Evolutionary conservation across 2,888 invertebrate genomes (phyloP), one percentile per base, ranked within the genome.

Genomic region (Zhengitettix transpicula): DNA sequence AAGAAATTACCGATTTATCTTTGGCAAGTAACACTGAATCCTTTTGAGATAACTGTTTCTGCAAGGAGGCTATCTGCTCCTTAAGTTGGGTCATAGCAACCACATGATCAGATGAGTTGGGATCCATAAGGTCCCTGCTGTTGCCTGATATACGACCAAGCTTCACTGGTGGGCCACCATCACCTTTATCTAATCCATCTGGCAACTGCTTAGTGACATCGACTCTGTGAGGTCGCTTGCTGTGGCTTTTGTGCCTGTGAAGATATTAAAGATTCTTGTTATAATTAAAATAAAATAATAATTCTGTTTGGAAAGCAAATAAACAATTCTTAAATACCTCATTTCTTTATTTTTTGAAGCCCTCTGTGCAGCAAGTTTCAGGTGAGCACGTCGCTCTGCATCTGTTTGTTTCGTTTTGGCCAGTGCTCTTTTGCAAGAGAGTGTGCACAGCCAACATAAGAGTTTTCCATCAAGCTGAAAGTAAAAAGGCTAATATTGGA

Each of bases 71-170:
- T 67, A 96, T 93, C 69, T 93, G 88, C 71, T 96, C 96, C 71
- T 91, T 90, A 12, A 97, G 81, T 70, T 95, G 91, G 0, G 96
- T 95, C 78, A 95, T 89, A 0, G 94, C 94, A 14, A 95, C 91
- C 55, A 95, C 89, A 71, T 95, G 92, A 73, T 93, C 93, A 0
- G 91, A 89, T 69, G 89, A 89, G 71, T 89, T 89, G 0, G 89
- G 88, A 73, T 91, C 90, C 65, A 75, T 71, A 0, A 72, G 71
- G 65, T 75, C 74, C 41, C 63, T 52, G 61, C 73, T 71, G 0
- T 71, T 70, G 8, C 73, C 72, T 28, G 67, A 71, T 67, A 73
- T 71, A 82, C 72, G 62, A 42, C 67, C 63, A n/a, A 67, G 57
- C 59, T 71, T 83, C 79, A 66, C 77, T 74, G 77, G 65, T 11